Percentiles rank a stretch among this genome's conserved stretches.
These are phyloP conservation scores for Neotragus moschatus DNA, from an alignment of 2,113 vertebrate species.

Conservation along the genomic window DNA sequence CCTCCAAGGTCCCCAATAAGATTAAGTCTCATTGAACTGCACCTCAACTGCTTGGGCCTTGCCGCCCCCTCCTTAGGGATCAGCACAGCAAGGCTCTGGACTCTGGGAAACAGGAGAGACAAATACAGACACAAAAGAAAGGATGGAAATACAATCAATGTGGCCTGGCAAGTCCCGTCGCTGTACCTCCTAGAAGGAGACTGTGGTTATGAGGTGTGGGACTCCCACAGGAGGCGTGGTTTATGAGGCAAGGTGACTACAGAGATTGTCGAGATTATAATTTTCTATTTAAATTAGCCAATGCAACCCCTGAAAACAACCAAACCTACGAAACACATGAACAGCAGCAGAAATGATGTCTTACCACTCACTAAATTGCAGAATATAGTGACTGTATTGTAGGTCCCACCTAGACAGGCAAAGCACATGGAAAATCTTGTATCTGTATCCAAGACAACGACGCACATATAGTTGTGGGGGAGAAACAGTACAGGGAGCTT, in stretches of 20 bases:
- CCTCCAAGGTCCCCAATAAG: background rate
- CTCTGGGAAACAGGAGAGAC: background rate
- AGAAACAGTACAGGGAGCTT: background rate
- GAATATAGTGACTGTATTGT: background rate
- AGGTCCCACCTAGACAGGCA: background rate
- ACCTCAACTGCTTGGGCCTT: background rate
- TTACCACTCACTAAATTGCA: background rate
- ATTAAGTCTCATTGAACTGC: background rate
- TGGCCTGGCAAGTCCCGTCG: background rate
- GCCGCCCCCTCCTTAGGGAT: background rate
- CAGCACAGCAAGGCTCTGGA: background rate
- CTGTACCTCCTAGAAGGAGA: background rate
- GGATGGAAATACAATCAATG: rapidly evolving
- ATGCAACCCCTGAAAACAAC: background rate
- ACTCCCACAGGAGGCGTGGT: background rate
- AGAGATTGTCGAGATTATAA: background rate
- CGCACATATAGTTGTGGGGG: background rate
- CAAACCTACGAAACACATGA: background rate
- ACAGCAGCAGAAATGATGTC: background rate
- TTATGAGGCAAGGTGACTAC: background rate
- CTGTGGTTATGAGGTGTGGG: too few relatives aligned
- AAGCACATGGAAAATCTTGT: background rate
- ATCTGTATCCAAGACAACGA: background rate
- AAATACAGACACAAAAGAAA: background rate
- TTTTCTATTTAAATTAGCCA: background rate